Base-by-base conservation (phyloP, 2,888 invertebrate genomes). In the Sisyra terminalis region DNA sequence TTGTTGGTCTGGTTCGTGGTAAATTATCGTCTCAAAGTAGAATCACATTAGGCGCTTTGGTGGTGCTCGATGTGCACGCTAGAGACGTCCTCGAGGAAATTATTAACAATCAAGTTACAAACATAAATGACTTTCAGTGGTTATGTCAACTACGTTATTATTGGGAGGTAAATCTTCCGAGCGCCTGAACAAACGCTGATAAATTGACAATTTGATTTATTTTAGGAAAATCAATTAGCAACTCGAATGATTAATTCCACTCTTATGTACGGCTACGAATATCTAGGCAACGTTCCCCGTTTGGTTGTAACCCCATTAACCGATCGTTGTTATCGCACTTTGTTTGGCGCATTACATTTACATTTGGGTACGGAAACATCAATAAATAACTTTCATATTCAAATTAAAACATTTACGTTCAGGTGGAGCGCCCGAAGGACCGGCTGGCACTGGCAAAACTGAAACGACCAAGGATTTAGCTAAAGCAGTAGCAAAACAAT, bases 391-490 rank as follows among this genome's bases (percentile, higher is more conserved):
- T 2, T 3, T 30, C 10, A 29, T 29, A 13, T 8, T 13, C 14
- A 29, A 13, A 13, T 29, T 29, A 7, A 29, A 8, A n/a, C n/a
- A 29, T 7, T 18, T 39, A 3, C 11, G 6, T 39, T 9, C 9
- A 60, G 61, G 62, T 41, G 61, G 63, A 59, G 47, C 70, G 15
- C 69, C 69, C 2, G 70, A 70, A 57, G 70, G 69, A 15, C 70
- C 70, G 1, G 69, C 69, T 1, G 69, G 69, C 11, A 70, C 76
- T 2, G 90, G 90, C 2, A 92, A 92, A 61, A 90, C 90, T 0
- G 90, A 92, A 61, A 90, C 90, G 0, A 89, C 88, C 0, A 94
- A 94, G 64, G 94, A 94, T 68, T 69, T 94, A 53, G 94, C 94
- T 0, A 94, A 94, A 60, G 92, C 93, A 1, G 79, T 94, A 2